A percentile compares a stretch with the other conserved stretches of the same genome.
Conservation (phyloP, 2,797 vertebrate genomes). For the Menidia menidia region DNA sequence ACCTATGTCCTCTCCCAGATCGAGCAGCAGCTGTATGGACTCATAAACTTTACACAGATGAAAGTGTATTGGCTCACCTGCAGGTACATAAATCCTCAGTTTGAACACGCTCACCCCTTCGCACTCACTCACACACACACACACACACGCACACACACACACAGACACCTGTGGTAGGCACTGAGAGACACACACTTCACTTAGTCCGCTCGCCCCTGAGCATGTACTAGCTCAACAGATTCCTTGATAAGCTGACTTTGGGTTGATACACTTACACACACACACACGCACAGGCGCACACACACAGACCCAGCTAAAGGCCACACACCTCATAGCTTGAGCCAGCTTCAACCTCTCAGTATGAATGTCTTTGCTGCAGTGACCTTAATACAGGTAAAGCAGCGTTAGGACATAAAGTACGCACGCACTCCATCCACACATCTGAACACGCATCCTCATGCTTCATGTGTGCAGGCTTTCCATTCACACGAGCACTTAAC, state of each 20-base stretch:
- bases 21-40: conserved; percentile 52
- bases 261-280: conserved; percentile 28
- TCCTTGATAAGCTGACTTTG: conserved; percentile 65
- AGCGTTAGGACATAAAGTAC: conserved; percentile 44
- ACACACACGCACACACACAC: conserved; percentile 29
- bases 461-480: conserved; percentile 56
- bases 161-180: conserved; percentile 45
- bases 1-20: conserved; percentile 48
- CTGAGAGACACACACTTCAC: conserved; percentile 57
- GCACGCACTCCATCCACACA: conserved; percentile 24
- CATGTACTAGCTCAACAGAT: conserved; percentile 68
- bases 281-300: conserved; percentile 17
- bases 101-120: conserved; percentile 27
- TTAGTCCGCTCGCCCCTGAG: conserved; percentile 59
- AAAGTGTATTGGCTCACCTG: conserved; percentile 42
- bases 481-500: conserved; percentile 51
- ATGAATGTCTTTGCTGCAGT: conserved; percentile 64
- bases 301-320: conserved; percentile 39
- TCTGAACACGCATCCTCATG: conserved; percentile 29
- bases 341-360: conserved; percentile 65
- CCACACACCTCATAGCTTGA: conserved; percentile 49
- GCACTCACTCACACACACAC: conserved; percentile 10
- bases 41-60: conserved; percentile 61
- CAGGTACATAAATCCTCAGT: conserved; percentile 41
- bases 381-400: conserved; percentile 51